These are phyloP conservation scores for Pilophorus perplexus DNA, from an alignment of 2,888 invertebrate species.

Conservation along the genomic window DNA sequence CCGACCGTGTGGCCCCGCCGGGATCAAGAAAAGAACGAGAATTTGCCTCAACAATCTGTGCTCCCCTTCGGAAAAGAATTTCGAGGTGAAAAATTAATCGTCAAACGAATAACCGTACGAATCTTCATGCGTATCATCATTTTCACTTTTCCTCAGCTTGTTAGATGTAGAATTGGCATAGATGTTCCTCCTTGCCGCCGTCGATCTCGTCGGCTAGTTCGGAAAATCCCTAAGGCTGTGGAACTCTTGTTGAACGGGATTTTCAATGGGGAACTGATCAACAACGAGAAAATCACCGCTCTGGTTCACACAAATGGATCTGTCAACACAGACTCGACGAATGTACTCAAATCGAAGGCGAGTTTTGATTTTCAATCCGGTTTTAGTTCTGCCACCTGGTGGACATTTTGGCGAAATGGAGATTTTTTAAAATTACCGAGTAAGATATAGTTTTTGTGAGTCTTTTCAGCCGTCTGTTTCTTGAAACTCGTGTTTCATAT, in stretches of 20 bases:
- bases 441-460: too few relatives aligned
- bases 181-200: neutral
- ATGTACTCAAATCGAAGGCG: neutral
- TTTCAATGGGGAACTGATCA: neutral
- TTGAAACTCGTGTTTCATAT: too few relatives aligned
- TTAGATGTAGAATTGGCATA: neutral
- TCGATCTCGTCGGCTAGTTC: neutral
- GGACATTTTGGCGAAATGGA: too few relatives aligned
- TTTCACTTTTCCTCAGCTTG: neutral
- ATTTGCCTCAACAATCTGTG: conserved; percentile 5
- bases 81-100: neutral
- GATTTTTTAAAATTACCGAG: too few relatives aligned
- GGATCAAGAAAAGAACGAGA: conserved; percentile 2
- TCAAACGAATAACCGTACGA: too few relatives aligned
- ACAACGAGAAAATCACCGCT: neutral
- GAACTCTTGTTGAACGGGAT: neutral
- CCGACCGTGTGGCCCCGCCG: conserved; percentile 52
- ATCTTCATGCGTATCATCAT: too few relatives aligned
- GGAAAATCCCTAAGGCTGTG: neutral
- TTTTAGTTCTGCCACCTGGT: too few relatives aligned
- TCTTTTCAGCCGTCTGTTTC: too few relatives aligned
- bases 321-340: neutral
- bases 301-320: neutral
- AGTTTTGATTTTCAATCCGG: too few relatives aligned
- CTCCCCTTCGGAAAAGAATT: neutral